phyloP scores from a whole-genome alignment of 2,888 invertebrate genomes.

The Eristalinus aeneus region DNA sequence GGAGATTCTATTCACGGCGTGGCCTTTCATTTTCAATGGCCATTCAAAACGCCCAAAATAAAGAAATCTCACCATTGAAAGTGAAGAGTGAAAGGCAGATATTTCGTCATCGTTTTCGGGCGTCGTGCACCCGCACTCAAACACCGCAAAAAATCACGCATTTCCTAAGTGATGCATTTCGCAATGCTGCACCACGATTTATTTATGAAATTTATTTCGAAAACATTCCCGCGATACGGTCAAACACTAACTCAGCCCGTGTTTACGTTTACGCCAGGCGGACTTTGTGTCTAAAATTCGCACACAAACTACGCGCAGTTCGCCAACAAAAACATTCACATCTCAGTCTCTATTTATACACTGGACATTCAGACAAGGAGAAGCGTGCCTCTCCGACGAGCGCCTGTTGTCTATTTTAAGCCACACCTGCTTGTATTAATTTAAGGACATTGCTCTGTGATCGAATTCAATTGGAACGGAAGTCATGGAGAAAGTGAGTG shows the following conservation, averaged over 20 bases:
- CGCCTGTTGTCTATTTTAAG: slow-evolving; percentile 50
- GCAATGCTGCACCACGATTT: background rate
- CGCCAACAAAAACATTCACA: slow-evolving; percentile 14
- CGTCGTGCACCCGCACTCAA: background rate
- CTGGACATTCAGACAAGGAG: slow-evolving; percentile 30
- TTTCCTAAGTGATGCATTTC: background rate
- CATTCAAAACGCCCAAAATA: background rate
- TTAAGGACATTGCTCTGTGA: slow-evolving; percentile 50
- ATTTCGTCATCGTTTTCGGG: background rate
- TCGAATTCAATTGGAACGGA: background rate
- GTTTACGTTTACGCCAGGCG: background rate
- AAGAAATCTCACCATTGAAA: background rate
- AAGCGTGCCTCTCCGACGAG: background rate
- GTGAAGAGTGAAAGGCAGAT: background rate
- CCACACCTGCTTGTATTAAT: slow-evolving; percentile 59
- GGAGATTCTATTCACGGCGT: background rate
- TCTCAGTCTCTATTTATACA: slow-evolving; percentile 23
- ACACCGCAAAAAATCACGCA: background rate
- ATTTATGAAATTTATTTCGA: background rate
- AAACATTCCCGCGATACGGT: background rate
- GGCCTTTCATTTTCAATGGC: background rate
- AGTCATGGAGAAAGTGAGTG: background rate
- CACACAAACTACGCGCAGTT: background rate
- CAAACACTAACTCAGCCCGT: background rate
- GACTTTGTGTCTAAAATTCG: slow-evolving; percentile 4